Base-by-base conservation (phyloP, 2,888 invertebrate species). In the Epinotia bilunana region DNA sequence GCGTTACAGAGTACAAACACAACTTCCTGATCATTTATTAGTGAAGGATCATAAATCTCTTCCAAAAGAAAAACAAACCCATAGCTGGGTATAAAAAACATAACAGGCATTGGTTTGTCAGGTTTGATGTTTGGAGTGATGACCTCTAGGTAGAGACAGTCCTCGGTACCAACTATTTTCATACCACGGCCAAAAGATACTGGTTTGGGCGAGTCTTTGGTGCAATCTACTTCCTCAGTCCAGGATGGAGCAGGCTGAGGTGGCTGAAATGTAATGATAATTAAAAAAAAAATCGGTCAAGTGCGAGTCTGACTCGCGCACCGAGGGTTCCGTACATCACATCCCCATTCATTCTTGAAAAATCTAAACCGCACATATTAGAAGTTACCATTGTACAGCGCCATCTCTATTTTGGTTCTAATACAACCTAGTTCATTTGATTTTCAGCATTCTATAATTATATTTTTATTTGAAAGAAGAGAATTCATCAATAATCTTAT, bases 11-110 rank as follows among this genome's bases (percentile, higher is more conserved):
- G 88, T 3, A 94, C 93, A 78, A 90, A 90, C 33, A 95, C 85
- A 62, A 93, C 81, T 76, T 86, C 83, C 81, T 91, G 83, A 68
- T 89, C 82, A 58, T 84, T 86, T 33, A 95, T 82, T 71, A 90
- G 83, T 43, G 88, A 84, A 55, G 91, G 87, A 76, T 94, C 93
- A 73, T 87, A 87, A n/a, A 84, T 77, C 12, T 82, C 76, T 73
- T 93, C 92, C 55, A 88, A 78, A 60, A 83, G 83, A 62, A 78
- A 80, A 39, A 84, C 72, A 80, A 88, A 95, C 39, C 83, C 84
- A 77, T 84, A 93, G 65, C 91, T 87, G 74, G 94, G 93, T 70
- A 95, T 90, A 91, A 92, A 95, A 77, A 95, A 92, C 92, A 95
- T 92, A 2, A 95, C 94, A 39, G 95, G 94, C 79, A 91, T 80